These are phyloP conservation scores for Atrichornis clamosus DNA, from an alignment of 2,113 vertebrate genomes.

Conservation along the genomic window DNA sequence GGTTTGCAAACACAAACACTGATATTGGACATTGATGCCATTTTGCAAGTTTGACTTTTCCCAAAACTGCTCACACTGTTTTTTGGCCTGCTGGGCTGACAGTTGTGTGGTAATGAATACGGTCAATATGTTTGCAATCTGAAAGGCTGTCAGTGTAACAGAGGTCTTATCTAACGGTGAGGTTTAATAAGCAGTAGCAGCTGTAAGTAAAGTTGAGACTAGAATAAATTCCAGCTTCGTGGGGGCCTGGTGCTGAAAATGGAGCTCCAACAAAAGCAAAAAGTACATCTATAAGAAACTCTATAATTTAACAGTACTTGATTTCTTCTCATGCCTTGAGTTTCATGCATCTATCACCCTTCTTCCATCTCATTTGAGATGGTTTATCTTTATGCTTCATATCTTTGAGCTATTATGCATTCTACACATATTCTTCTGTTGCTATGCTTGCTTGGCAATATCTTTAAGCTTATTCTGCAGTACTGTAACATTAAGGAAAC, in stretches of 20 bases:
- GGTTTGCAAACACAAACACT: not conserved
- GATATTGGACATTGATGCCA: not conserved
- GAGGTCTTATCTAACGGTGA: constrained; percentile 1
- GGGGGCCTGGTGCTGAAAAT: not conserved
- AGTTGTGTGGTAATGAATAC: not conserved
- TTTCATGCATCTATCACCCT: not conserved
- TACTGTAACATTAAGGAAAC: not conserved
- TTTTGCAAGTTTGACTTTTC: constrained; percentile 19
- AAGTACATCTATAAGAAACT: not conserved
- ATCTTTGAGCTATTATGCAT: not conserved
- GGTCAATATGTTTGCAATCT: not conserved
- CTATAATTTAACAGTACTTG: not conserved
- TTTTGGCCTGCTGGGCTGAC: not conserved
- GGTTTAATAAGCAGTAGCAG: not conserved
- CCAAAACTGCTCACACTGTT: not conserved
- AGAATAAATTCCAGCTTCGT: not conserved
- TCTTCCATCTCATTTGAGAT: not conserved
- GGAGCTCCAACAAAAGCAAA: not conserved
- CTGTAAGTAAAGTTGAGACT: not conserved
- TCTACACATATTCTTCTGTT: not conserved
- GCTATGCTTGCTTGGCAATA: not conserved
- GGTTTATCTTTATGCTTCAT: not conserved
- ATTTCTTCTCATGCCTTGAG: not conserved
- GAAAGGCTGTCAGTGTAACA: not conserved
- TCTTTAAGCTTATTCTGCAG: constrained; percentile 19